Evolutionary conservation across 2,113 vertebrate genomes (phyloP).

Genomic region (Bostrychus sinensis): DNA sequence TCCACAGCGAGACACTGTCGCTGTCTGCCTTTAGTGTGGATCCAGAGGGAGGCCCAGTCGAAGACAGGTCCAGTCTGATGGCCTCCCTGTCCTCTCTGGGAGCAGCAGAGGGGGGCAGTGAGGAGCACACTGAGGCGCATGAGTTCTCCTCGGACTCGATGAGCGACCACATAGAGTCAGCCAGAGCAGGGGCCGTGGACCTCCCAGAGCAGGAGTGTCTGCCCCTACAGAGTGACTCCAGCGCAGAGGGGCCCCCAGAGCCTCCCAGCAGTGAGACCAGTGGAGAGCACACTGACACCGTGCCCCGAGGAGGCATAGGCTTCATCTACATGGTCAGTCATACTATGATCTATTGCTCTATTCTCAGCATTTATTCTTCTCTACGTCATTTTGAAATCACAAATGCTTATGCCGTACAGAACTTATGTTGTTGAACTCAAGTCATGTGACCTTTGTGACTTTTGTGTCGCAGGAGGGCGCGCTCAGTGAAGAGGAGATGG

Average conservation of each 20-base stretch:
- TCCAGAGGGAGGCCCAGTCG: conserved; percentile 38
- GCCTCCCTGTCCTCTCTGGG: conserved; percentile 77
- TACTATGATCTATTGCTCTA: neutral
- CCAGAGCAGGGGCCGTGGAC: conserved; percentile 3
- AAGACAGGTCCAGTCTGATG: conserved; percentile 69
- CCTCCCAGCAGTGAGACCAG: conserved; percentile 14
- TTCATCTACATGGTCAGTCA: conserved; percentile 82
- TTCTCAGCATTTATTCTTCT: neutral
- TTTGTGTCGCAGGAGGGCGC: conserved; percentile 74
- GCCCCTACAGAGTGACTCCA: neutral
- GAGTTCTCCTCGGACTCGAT: conserved; percentile 83
- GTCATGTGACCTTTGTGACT: conserved; percentile 11
- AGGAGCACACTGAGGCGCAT: conserved; percentile 76
- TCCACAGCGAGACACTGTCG: conserved; percentile 76
- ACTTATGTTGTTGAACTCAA: too few relatives aligned
- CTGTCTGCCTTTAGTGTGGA: conserved; percentile 49
- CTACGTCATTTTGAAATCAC: too few relatives aligned
- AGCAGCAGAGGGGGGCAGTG: conserved; percentile 54
- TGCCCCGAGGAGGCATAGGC: conserved; percentile 74
- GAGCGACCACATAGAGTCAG: conserved; percentile 80
- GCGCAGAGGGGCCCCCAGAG: neutral
- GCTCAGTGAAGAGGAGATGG: conserved; percentile 85
- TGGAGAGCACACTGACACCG: conserved; percentile 76
- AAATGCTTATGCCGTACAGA: too few relatives aligned
- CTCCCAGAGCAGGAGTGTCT: conserved; percentile 15